Percentiles rank a stretch among this genome's conserved stretches.
Conservation (phyloP, 2,113 vertebrate species). For the Atherinomorus stipes region DNA sequence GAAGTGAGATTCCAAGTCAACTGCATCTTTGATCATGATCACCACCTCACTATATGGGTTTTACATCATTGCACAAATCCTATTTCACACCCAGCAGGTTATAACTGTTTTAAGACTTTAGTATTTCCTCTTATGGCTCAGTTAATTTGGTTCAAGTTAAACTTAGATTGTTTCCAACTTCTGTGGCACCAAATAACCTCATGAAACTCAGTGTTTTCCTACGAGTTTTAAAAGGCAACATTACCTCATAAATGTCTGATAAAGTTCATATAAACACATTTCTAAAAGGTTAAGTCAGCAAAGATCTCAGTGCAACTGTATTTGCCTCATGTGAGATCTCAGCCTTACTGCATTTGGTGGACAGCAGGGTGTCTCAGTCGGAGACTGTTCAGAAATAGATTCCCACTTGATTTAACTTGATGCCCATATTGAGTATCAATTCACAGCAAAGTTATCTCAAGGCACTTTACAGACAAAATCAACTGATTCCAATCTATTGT, state of each 20-base stretch:
- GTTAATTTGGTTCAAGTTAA: background rate
- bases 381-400: too few relatives aligned
- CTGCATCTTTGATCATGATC: constrained; percentile 12
- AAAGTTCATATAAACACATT: background rate
- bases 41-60: constrained; percentile 1
- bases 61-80: background rate
- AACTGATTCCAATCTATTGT: too few relatives aligned
- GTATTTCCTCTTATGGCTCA: background rate
- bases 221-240: background rate
- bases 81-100: constrained; percentile 8
- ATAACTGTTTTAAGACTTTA: background rate
- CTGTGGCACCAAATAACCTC: background rate
- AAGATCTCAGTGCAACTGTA: background rate
- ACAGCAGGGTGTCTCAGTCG: too few relatives aligned
- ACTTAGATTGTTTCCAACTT: background rate
- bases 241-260: background rate
- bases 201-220: rapidly evolving
- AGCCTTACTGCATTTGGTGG: too few relatives aligned
- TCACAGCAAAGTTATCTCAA: too few relatives aligned
- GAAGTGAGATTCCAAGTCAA: background rate
- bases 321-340: background rate
- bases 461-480: too few relatives aligned
- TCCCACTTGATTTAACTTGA: too few relatives aligned
- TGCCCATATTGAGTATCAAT: too few relatives aligned
- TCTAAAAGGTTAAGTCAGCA: background rate